phyloP scores from a whole-genome alignment of 2,113 vertebrate species.

The Anseranas semipalmata region DNA sequence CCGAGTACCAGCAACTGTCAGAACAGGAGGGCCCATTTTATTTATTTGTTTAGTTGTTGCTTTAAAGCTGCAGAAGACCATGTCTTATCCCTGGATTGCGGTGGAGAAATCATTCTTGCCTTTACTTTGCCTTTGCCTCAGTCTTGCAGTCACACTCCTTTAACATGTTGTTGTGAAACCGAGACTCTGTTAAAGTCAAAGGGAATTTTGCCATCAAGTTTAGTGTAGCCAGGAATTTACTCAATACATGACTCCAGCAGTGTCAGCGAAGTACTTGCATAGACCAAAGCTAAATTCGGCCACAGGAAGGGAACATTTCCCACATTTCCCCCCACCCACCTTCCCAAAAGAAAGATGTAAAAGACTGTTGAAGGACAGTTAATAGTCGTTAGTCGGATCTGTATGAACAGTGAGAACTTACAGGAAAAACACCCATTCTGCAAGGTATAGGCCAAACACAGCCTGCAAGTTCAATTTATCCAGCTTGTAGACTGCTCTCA shows the following conservation, averaged over 20 bases:
- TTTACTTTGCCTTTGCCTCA: constrained; percentile 49
- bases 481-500: neutral
- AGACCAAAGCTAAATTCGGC: neutral
- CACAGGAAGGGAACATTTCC: neutral
- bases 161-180: constrained; percentile 35
- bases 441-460: neutral
- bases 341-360: neutral
- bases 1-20: neutral
- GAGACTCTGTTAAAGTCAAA: neutral
- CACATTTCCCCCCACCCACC: neutral
- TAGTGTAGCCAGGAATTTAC: neutral
- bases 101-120: neutral
- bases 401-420: neutral
- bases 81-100: neutral
- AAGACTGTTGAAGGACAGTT: neutral
- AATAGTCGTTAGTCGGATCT: neutral
- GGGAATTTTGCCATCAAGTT: constrained; percentile 12
- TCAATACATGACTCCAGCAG: neutral
- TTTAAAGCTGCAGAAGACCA: neutral
- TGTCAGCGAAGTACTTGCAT: neutral
- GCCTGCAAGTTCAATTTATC: neutral
- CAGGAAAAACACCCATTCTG: neutral
- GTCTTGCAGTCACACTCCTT: neutral
- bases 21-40: neutral
- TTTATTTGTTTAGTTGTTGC: neutral